Base-by-base conservation (phyloP, 2,888 invertebrate genomes). In the Gandaritis pyraliata region DNA sequence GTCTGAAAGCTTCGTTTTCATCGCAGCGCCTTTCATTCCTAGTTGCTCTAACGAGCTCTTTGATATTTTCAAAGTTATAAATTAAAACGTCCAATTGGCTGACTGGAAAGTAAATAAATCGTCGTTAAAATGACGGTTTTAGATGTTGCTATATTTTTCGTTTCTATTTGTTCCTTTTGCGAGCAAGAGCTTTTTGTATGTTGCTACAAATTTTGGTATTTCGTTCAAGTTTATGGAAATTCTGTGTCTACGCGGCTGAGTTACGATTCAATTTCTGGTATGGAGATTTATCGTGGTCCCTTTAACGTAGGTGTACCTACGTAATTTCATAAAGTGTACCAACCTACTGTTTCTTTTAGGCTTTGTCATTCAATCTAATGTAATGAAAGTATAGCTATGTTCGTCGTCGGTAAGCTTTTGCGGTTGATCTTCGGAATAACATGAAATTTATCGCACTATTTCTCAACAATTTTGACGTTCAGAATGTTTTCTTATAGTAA, bases 81-180 rank as follows among this genome's bases (percentile, higher is more conserved):
- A 81, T 81, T 80, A 86, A 77, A 74, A 85, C 72, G 65, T 86
- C 82, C 76, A 85, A 81, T 78, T 86, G 84, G 65, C 82, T 77
- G 62, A 77, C 86, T 85, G 76, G 46, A 82, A 77, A 64, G 57
- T 61, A 72, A 77, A 72, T 64, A 71, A 68, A 71, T 68, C 23
- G 64, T 64, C 36, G 23, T 56, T 7, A 47, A 61, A 66, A 64
- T 50, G 43, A 57, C 61, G 38, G 64, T 61, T n/a, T n/a, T 53
- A 66, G 64, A 64, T 60, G 65, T 66, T 62, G 53, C 50, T 61
- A 60, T 66, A 62, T 66, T 48, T 67, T 65, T 49, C 61, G 58
- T 51, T 66, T 48, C 68, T 65, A 2, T 8, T 30, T 70, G 58
- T 51, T 67, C 49, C 66, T 63, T 69, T 71, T 69, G 58, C 67